Conservation (phyloP, 2,888 invertebrate genomes). For the Folsomia candida region DNA sequence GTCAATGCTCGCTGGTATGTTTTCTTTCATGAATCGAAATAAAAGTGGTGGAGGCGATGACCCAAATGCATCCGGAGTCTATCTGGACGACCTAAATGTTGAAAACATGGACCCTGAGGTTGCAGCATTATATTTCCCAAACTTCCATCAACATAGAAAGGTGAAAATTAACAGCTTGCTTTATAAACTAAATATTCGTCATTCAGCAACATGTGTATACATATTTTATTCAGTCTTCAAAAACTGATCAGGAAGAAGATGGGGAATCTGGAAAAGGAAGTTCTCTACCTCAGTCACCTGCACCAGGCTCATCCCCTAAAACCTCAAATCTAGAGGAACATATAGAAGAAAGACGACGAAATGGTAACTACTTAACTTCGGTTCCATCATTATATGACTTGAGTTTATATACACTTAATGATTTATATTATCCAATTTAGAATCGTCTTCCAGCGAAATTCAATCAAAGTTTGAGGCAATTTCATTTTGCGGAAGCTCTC, state of each 20-base stretch:
- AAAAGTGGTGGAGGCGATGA: conserved; percentile 53
- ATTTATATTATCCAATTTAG: background rate
- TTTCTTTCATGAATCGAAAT: conserved; percentile 84
- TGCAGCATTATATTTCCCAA: conserved; percentile 79
- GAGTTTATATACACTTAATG: background rate
- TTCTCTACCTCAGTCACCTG: conserved; percentile 86
- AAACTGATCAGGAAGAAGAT: conserved; percentile 71
- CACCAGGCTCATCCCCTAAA: conserved; percentile 48
- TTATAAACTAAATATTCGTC: conserved; percentile 17
- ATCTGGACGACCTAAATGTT: conserved; percentile 85
- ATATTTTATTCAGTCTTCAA: conserved; percentile 18
- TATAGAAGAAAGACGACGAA: conserved; percentile 41
- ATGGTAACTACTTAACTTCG: conserved; percentile 22
- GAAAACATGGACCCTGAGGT: conserved; percentile 90
- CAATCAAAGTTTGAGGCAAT: conserved; percentile 58
- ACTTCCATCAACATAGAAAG: conserved; percentile 15
- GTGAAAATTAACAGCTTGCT: conserved; percentile 29
- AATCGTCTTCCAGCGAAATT: conserved; percentile 20
- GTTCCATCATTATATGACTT: background rate
- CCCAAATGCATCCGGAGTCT: conserved; percentile 70
- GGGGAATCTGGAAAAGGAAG: conserved; percentile 95
- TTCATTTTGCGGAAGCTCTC: conserved; percentile 72
- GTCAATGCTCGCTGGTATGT: conserved; percentile 86
- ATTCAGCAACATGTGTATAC: conserved; percentile 24
- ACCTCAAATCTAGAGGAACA: conserved; percentile 29